Evolutionary conservation across 2,888 invertebrate species (phyloP).

Genomic region (Morpho achilles): DNA sequence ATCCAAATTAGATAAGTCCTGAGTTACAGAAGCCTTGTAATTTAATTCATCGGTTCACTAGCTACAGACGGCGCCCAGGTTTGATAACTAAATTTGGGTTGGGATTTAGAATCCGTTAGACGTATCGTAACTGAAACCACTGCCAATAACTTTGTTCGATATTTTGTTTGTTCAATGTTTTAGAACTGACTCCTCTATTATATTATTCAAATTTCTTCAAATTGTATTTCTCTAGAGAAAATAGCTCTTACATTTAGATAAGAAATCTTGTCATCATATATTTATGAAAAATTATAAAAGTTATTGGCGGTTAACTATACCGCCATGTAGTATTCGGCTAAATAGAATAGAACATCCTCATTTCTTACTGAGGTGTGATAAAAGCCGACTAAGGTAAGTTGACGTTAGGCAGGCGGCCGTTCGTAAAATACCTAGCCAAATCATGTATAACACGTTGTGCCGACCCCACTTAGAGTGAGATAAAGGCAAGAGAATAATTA

Average conservation of each 20-base stretch:
- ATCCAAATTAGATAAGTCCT: constrained; percentile 41
- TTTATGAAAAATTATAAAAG: too few species aligned
- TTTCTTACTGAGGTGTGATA: too few species aligned
- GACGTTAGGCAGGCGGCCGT: too few species aligned
- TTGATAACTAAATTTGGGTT: constrained; percentile 47
- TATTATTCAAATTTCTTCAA: neutral
- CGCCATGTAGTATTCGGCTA: too few species aligned
- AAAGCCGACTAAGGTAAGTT: too few species aligned
- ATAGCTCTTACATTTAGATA: too few species aligned
- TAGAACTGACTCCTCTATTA: neutral
- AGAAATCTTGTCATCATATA: neutral
- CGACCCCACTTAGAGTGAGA: too few species aligned
- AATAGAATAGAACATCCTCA: too few species aligned
- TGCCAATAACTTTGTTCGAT: constrained; percentile 21
- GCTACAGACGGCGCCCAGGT: constrained; percentile 36
- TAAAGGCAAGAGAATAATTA: too few species aligned
- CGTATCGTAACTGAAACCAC: constrained; percentile 27
- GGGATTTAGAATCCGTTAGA: constrained; percentile 34
- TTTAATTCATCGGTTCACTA: constrained; percentile 47
- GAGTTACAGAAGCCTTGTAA: constrained; percentile 38
- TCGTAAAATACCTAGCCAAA: too few species aligned
- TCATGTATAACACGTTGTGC: too few species aligned
- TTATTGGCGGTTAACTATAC: too few species aligned
- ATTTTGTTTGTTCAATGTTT: constrained; percentile 6
- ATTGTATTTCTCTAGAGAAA: neutral